Conservation (phyloP, 2,113 vertebrate species). For the Sander lucioperca region DNA sequence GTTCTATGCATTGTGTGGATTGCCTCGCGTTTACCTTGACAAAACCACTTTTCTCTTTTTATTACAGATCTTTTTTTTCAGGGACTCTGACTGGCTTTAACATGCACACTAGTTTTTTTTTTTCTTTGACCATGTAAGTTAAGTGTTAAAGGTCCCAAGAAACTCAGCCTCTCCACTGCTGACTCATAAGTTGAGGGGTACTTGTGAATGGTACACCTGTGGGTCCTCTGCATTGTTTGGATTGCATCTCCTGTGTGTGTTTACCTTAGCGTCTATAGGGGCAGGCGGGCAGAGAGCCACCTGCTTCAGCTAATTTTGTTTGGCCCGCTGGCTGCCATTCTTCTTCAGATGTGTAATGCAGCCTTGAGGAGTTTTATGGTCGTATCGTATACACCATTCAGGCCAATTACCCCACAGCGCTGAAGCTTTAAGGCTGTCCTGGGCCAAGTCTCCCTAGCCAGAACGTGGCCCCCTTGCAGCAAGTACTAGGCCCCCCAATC, state of each 20-base stretch:
- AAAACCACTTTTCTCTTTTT: neutral
- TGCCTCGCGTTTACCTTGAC: conserved; percentile 31
- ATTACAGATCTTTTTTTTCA: neutral
- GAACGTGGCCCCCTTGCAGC: conserved; percentile 35
- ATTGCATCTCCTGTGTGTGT: conserved; percentile 40
- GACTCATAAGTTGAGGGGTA: neutral
- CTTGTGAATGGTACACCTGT: neutral
- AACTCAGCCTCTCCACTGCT: neutral
- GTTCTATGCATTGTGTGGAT: conserved; percentile 11
- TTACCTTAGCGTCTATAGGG: conserved; percentile 31
- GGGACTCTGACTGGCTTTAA: too few relatives aligned
- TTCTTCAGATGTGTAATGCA: conserved; percentile 64
- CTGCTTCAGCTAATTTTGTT: conserved; percentile 53
- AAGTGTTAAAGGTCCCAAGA: neutral
- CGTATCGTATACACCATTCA: conserved; percentile 62
- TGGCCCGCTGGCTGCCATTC: conserved; percentile 61
- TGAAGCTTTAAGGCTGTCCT: conserved; percentile 59
- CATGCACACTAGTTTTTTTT: too few relatives aligned
- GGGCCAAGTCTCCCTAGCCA: conserved; percentile 51
- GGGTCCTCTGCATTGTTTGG: conserved; percentile 13
- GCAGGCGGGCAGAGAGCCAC: conserved; percentile 28
- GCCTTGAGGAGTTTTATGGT: conserved; percentile 62
- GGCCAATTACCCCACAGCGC: conserved; percentile 60
- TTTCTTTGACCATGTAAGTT: too few relatives aligned
- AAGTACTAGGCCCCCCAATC: conserved; percentile 40